Conservation (phyloP, 2,888 invertebrate species). For the Hirtodrosophila duncani region DNA sequence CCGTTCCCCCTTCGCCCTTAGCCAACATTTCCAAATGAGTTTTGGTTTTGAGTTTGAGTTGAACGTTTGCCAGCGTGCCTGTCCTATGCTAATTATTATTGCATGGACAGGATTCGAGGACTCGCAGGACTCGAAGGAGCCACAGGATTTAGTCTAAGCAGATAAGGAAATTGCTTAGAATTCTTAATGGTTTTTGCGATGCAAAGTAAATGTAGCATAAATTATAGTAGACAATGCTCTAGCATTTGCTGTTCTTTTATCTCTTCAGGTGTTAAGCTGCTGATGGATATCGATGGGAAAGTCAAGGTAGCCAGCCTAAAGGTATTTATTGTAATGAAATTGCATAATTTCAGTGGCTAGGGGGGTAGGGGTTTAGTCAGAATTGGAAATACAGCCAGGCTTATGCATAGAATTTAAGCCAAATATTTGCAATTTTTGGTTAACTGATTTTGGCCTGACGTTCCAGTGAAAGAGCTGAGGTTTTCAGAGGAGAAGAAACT, state of each 20-base stretch:
- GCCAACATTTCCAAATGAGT: slow-evolving; percentile 9
- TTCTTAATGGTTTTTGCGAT: slow-evolving; percentile 55
- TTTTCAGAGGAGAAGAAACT: background rate
- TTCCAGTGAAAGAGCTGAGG: too few species aligned
- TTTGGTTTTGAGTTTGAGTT: too few species aligned
- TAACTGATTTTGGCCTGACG: too few species aligned
- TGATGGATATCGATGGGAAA: slow-evolving; percentile 53
- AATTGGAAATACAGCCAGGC: too few species aligned
- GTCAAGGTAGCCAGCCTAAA: slow-evolving; percentile 14
- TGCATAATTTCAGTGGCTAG: slow-evolving; percentile 34
- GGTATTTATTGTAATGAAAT: slow-evolving; percentile 44
- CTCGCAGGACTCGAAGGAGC: slow-evolving; percentile 8
- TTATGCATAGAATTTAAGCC: too few species aligned
- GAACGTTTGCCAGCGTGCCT: too few species aligned
- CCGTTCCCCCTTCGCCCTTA: background rate
- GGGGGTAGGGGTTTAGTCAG: background rate
- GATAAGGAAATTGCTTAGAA: slow-evolving; percentile 70
- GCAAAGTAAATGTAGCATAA: slow-evolving; percentile 60
- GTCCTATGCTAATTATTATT: slow-evolving; percentile 67
- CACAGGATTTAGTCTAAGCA: slow-evolving; percentile 60
- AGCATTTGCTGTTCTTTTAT: background rate
- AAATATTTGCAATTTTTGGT: too few species aligned
- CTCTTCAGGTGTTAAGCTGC: slow-evolving; percentile 54
- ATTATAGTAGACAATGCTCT: slow-evolving; percentile 22
- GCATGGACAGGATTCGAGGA: slow-evolving; percentile 21